Percentiles rank a stretch among this genome's conserved stretches.
These are phyloP conservation scores for Enteromius trimaculatus DNA, from an alignment of 2,797 vertebrate species.

Conservation along the genomic window DNA sequence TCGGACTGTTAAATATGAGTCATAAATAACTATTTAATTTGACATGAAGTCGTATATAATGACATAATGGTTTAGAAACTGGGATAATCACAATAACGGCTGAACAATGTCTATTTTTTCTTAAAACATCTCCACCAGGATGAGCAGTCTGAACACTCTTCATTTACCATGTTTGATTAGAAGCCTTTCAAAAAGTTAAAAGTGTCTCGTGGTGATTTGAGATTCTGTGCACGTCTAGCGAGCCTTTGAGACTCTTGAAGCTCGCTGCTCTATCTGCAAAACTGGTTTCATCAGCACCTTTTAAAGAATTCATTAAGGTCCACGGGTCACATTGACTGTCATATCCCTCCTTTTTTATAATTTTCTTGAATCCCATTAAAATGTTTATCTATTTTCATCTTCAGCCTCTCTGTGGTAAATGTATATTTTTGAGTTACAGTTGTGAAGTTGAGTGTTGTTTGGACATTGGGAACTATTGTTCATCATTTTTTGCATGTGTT, in stretches of 20 bases:
- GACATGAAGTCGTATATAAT: no score
- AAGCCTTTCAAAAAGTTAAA: conserved; percentile 49
- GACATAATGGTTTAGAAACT: neutral
- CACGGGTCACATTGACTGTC: conserved; percentile 57
- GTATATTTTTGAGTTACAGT: conserved; percentile 26
- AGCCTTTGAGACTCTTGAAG: conserved; percentile 56
- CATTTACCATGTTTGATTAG: conserved; percentile 33
- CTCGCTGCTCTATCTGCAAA: conserved; percentile 62
- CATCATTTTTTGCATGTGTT: neutral
- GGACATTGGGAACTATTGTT: neutral
- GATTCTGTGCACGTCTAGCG: conserved; percentile 60
- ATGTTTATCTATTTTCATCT: conserved; percentile 58
- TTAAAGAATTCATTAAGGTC: conserved; percentile 68
- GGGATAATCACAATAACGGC: neutral
- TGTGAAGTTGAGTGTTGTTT: neutral
- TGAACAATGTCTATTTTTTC: neutral
- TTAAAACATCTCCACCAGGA: conserved; percentile 2
- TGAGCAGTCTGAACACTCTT: conserved; percentile 6
- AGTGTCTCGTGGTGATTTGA: conserved; percentile 50
- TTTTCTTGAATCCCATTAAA: conserved; percentile 61
- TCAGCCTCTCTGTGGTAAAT: conserved; percentile 49
- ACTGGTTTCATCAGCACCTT: conserved; percentile 69
- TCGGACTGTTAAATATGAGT: neutral
- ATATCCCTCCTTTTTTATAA: conserved; percentile 50
- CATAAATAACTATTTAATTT: neutral